These are phyloP conservation scores for Bucco capensis DNA, from an alignment of 2,113 vertebrate species.

Conservation along the genomic window DNA sequence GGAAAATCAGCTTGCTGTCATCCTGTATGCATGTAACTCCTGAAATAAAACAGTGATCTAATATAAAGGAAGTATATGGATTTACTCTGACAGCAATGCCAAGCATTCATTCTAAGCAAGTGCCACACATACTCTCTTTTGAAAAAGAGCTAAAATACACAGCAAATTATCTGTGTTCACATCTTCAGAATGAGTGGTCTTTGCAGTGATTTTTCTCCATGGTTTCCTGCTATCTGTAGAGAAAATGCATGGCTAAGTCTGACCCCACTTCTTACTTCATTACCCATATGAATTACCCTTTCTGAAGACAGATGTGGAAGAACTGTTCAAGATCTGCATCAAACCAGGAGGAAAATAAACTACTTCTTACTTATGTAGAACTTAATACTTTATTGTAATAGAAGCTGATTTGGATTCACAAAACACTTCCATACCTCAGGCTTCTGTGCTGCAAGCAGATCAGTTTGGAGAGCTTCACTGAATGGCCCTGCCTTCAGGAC, in stretches of 20 bases:
- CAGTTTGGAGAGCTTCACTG: background rate
- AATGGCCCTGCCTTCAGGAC: background rate
- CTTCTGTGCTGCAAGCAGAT: background rate
- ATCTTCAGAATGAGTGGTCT: background rate
- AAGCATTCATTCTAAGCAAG: background rate
- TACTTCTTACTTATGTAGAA: background rate
- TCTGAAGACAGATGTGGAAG: background rate
- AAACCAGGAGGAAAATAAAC: slow-evolving; percentile 4
- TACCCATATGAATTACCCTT: background rate
- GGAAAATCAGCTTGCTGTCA: slow-evolving; percentile 61
- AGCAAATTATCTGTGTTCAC: background rate
- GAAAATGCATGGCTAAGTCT: background rate
- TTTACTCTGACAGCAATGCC: slow-evolving; percentile 32
- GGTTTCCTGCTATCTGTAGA: background rate
- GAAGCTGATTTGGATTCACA: background rate
- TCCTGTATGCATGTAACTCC: slow-evolving; percentile 25
- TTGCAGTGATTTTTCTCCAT: background rate
- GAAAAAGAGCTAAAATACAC: background rate
- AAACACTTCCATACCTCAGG: background rate
- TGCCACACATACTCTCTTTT: background rate
- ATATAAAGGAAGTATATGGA: slow-evolving; percentile 33
- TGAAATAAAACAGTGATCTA: slow-evolving; percentile 55
- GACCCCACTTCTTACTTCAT: background rate
- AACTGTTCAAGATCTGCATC: background rate
- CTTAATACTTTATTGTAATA: background rate